Base-by-base conservation (phyloP, 2,888 invertebrate species). In the Drosophila basisetae region DNA sequence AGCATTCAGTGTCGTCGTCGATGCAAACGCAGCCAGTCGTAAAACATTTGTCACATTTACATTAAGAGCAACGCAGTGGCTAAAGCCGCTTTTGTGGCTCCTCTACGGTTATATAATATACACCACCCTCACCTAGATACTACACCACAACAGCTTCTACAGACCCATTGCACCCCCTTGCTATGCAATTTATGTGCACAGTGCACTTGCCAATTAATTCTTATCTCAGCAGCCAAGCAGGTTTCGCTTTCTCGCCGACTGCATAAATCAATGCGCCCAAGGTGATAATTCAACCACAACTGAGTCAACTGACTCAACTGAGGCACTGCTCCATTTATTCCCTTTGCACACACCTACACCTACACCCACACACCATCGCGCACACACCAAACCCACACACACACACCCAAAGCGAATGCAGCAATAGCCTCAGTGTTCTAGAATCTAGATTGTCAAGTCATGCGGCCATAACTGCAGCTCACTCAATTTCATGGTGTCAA, bases 1-100 rank as follows among this genome's bases (percentile, higher is more conserved):
- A 83, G 68, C 70, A 83, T 78, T 82, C 82, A 68, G 63, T 81
- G 78, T 28, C 28, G 13, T 25, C 55, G 73, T 64, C 68, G 78
- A 78, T 88, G 80, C 78, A 77, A 73, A 63, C 84, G 87, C 91
- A 89, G 58, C 75, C 89, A 90, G 78, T 78, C 81, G 91, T 90
- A 86, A 86, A 89, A 84, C 91, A 87, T 87, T 87, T 90, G 87
- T 87, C 91, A 90, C 91, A 90, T 87, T 87, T 84, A 76, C 87
- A 87, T 87, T 87, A 89, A 87, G 84, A 85, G 89, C 78, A 76
- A 65, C 61, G 60, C 65, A 72, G 41, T 39, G 55, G 56, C 61
- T 60, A 53, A 60, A 62, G 50, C 63, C 41, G 37, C 50, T 43
- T 43, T 41, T 66, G 66, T 58, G 72, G 53, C 39, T 60, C 49